Base-by-base conservation (phyloP, 2,888 invertebrate genomes). In the Tortrix viridana region DNA sequence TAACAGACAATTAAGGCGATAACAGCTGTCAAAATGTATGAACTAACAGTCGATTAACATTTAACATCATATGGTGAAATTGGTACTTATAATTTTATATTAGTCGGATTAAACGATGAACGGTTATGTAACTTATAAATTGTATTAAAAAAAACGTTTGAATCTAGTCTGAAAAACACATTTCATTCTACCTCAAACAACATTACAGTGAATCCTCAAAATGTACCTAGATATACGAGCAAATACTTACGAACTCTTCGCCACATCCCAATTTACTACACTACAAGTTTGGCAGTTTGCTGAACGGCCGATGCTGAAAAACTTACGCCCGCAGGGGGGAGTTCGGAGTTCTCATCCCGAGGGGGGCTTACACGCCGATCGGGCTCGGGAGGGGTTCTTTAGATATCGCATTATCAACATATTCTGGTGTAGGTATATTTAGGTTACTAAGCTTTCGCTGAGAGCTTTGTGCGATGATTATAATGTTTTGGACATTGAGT, bases 211-310 rank as follows among this genome's bases (percentile, higher is more conserved):
- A 12, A 9, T 32, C 12, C 12, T 32, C 12, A 32, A 26, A 26
- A 7, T 41, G 1, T n/a, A 41, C 41, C 14, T n/a, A 41, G 14
- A n/a, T 26, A 5, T 26, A 26, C 6, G 26, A 4, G 6, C 4
- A 5, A n/a, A 16, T 16, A 14, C 6, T 41, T 41, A 14, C n/a
- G 6, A 48, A 48, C 23, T 43, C 20, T 58, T 43, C 43, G 43
- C 32, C 46, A 46, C 46, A 22, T 48, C 48, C 48, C 41, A 23
- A 57, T 57, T 44, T 20, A 44, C 55, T 49, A 48, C 49, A 56
- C 49, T 50, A 47, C 37, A 50, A 61, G 55, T 61, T 61, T 56
- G 61, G 44, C 49, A 61, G 61, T 56, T 61, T 55, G 55, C 61
- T 56, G 61, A 61, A 49, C 55, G 49, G 49, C 16, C 44, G n/a